These are phyloP conservation scores for Iselma pallidipennis DNA, from an alignment of 2,888 invertebrate genomes.

Conservation along the genomic window DNA sequence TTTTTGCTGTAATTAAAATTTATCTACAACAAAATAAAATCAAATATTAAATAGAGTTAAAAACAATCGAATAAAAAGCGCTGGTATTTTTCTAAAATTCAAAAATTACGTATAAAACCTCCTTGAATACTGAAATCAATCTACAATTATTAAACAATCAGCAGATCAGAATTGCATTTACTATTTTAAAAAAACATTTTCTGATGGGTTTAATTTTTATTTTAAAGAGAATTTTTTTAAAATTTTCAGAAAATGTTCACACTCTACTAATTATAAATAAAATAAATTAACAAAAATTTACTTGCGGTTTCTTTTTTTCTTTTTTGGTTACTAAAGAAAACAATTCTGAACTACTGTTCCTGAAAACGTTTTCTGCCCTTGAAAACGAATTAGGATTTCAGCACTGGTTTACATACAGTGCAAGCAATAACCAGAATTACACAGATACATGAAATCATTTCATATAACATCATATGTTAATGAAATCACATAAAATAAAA, in stretches of 20 bases:
- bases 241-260: conserved; percentile 34
- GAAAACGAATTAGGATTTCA: conserved; percentile 52
- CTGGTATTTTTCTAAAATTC: too few species aligned
- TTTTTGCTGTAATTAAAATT: conserved; percentile 18
- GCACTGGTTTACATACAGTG: conserved; percentile 50
- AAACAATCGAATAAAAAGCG: conserved; percentile 13
- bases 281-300: conserved; percentile 14
- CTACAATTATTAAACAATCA: conserved; percentile 48
- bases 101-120: conserved; percentile 37
- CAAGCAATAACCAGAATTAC: conserved; percentile 55
- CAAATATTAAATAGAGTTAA: conserved; percentile 6
- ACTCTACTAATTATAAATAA: conserved; percentile 25
- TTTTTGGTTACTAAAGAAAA: conserved; percentile 36
- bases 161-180: conserved; percentile 55
- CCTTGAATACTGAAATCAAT: conserved; percentile 56
- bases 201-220: conserved; percentile 36
- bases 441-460: conserved; percentile 53
- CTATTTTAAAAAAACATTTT: conserved; percentile 40
- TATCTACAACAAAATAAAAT: not conserved
- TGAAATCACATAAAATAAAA: conserved; percentile 54
- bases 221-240: conserved; percentile 23
- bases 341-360: conserved; percentile 56
- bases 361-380: conserved; percentile 54
- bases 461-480: conserved; percentile 49
- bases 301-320: not conserved